A percentile compares a stretch with the other conserved stretches of the same genome.
These are phyloP conservation scores for Lycia hirtaria DNA, from an alignment of 2,888 invertebrate genomes.

Conservation along the genomic window DNA sequence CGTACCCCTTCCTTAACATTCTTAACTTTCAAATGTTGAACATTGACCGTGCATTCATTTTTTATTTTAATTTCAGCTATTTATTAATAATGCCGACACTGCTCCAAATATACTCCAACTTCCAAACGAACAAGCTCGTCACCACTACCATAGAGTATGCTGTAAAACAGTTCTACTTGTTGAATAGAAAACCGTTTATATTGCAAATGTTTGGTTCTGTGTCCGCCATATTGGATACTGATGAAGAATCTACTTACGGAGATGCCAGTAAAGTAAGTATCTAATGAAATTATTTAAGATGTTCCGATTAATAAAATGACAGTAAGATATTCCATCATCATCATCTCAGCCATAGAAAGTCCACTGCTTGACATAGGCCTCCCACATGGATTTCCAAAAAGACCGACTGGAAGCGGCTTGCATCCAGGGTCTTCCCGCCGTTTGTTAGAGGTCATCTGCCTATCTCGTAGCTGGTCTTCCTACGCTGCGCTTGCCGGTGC, in stretches of 20 bases:
- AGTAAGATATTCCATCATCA: too few relatives aligned
- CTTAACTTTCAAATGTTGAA: too few relatives aligned
- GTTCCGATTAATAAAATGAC: neutral
- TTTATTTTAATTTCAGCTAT: conserved; percentile 86
- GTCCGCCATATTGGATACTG: conserved; percentile 97
- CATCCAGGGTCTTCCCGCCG: too few relatives aligned
- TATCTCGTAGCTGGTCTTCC: too few relatives aligned
- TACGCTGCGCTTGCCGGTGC: too few relatives aligned
- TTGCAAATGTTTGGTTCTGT: conserved; percentile 99
- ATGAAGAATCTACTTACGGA: conserved; percentile 93
- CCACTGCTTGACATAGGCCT: too few relatives aligned
- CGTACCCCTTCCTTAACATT: neutral
- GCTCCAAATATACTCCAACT: conserved; percentile 97
- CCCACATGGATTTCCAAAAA: too few relatives aligned
- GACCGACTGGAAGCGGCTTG: too few relatives aligned
- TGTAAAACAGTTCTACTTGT: conserved; percentile 98
- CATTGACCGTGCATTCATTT: too few relatives aligned
- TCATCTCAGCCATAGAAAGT: too few relatives aligned
- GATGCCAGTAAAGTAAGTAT: conserved; percentile 95
- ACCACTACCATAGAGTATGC: conserved; percentile 98
- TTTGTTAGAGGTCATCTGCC: too few relatives aligned
- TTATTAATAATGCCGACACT: conserved; percentile 99
- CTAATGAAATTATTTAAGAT: neutral
- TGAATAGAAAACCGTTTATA: conserved; percentile 99
- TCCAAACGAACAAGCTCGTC: conserved; percentile 98